Percentiles rank a stretch among this genome's conserved stretches.
Conservation (phyloP, 2,113 vertebrate species). For the Lophochroa leadbeateri region DNA sequence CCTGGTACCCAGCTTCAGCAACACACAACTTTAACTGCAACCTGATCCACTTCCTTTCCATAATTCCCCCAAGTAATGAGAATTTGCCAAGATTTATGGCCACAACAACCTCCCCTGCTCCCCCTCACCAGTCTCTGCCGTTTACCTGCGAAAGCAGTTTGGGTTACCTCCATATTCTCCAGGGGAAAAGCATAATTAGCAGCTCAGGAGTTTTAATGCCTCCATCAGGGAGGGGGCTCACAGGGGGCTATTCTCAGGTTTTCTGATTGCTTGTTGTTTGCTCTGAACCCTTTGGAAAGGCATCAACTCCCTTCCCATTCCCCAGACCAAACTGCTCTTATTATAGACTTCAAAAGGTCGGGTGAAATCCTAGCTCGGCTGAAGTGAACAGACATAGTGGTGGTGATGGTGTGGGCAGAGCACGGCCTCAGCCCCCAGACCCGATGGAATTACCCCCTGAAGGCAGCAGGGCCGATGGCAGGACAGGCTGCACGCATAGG, state of each 20-base stretch:
- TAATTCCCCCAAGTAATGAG: slow-evolving; percentile 31
- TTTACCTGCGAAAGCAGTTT: background rate
- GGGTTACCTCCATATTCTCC: slow-evolving; percentile 1
- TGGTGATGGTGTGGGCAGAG: background rate
- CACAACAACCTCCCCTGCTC: background rate
- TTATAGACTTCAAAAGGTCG: slow-evolving; percentile 29
- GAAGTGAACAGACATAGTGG: background rate
- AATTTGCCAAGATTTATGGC: slow-evolving; percentile 60
- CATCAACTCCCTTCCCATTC: background rate
- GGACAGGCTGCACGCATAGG: background rate
- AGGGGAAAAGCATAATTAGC: slow-evolving; percentile 32
- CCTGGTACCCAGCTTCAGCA: background rate
- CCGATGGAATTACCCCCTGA: accelerated
- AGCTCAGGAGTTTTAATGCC: slow-evolving; percentile 36
- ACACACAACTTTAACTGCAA: background rate
- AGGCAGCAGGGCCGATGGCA: background rate
- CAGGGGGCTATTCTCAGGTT: slow-evolving; percentile 1
- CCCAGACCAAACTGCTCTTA: background rate
- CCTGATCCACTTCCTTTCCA: background rate
- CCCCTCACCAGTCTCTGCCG: background rate
- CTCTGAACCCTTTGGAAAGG: slow-evolving; percentile 48
- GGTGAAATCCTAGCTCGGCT: slow-evolving; percentile 26
- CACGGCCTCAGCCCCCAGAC: background rate
- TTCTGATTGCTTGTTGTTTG: slow-evolving; percentile 40
- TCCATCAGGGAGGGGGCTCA: background rate